Conservation (phyloP, 2,113 vertebrate species). For the Galbula dea region DNA sequence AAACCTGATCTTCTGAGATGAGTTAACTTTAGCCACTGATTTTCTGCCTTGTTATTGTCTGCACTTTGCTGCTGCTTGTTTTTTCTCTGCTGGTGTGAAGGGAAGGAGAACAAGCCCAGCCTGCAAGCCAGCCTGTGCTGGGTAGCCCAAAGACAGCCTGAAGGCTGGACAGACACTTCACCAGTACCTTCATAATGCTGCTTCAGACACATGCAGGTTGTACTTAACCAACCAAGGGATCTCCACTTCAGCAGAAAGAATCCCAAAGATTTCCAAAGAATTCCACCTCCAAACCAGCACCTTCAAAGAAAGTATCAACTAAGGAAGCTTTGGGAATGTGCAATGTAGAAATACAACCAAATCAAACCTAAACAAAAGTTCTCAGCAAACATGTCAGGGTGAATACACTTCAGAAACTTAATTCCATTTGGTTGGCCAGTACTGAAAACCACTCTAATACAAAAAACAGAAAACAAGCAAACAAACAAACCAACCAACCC, state of each 20-base stretch:
- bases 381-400: neutral
- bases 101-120: neutral
- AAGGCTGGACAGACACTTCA: neutral
- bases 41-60: neutral
- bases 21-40: neutral
- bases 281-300: neutral
- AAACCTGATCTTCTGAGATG: neutral
- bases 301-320: neutral
- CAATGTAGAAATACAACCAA: neutral
- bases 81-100: neutral
- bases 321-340: neutral
- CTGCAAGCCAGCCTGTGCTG: accelerated
- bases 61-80: neutral
- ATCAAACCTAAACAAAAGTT: neutral
- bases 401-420: neutral
- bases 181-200: neutral
- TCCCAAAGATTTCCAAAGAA: neutral
- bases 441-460: neutral
- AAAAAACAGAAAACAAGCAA: neutral
- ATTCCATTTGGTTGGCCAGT: neutral
- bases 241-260: neutral
- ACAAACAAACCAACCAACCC: neutral
- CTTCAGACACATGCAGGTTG: neutral
- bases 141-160: neutral
- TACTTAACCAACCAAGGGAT: neutral